Evolutionary conservation across 2,888 invertebrate species (phyloP), one percentile per base, ranked within the genome.

Genomic region (Lysandra coridon): DNA sequence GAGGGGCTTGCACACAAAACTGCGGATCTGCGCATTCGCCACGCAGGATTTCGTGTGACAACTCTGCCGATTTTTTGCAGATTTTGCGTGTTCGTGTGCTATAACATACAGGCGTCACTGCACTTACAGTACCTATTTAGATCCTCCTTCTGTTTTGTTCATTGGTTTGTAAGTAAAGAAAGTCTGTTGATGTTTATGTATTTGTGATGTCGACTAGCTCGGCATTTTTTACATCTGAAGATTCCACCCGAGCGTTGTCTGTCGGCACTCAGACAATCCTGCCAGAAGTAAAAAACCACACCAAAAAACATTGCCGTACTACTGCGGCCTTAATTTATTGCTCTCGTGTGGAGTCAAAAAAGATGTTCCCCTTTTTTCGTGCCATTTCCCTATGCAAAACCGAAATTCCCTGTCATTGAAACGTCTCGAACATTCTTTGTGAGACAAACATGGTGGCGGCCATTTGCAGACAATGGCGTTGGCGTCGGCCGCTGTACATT

Each of bases 381-480:
- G 83, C 85, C 86, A 83, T 84, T 83, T 84, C 82, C 82, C 85
- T 85, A 85, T 86, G 86, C 85, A 85, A 85, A 87, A 86, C 85
- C 85, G 53, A 86, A 87, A 87, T 88, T 86, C 86, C 85, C 83
- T 85, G 87, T 88, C 87, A 88, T 86, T 86, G 86, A 85, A 82
- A 88, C 87, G 88, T 87, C 89, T 86, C 85, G 84, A 86, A 84
- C 85, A 86, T 86, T 86, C 87, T 86, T 86, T 86, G 85, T 84
- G 82, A 83, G 86, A 86, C 86, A 86, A 87, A 87, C 86, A 88
- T 86, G 88, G 88, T 87, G 88, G 87, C 85, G 84, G 88, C 89
- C 88, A 91, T 91, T 93, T 91, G 91, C 92, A 92, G 92, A 92
- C 92, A 92, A 92, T 92, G 87, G 90, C 87, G 87, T 84, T 84